Evolutionary conservation across 2,888 invertebrate genomes (phyloP), one percentile per base, ranked within the genome.

Genomic region (Automeris io): DNA sequence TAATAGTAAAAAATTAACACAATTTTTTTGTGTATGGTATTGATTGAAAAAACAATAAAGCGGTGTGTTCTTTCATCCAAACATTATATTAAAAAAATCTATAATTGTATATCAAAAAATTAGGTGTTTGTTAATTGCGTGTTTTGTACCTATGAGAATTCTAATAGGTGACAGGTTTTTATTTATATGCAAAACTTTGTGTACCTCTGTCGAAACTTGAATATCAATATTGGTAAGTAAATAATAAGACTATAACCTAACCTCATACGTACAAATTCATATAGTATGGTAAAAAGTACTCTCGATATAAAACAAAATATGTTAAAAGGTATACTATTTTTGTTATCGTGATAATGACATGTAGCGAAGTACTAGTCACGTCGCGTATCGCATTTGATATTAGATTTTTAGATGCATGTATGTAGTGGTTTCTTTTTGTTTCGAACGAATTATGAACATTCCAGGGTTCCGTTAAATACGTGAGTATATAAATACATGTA

Each of bases 371-470:
- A 51, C 85, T 85, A 85, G 85, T 83, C 83, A 80, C 82, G 85
- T 71, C 79, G 83, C 70, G 69, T 55, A 42, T 50, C 60, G 82
- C 85, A 83, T 85, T 85, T 85, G 72, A 71, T 70, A 50, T 43
- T 82, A 79, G 80, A 57, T 68, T 46, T 49, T 82, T 78, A 79
- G 80, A 54, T 47, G 54, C 59, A 59, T 56, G 50, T 37, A 13
- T 34, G 45, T 52, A 49, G 57, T 67, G 67, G n/a, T n/a, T n/a
- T n/a, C n/a, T 70, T 72, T 60, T 70, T 57, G 59, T 61, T 60
- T 59, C 58, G 70, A 73, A 77, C 76, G 74, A 77, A 71, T 72
- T 82, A 71, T 70, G 61, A 68, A 85, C 83, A 85, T 85, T 85
- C 83, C 83, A 85, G 70, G 72, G 76, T 71, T 71, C 70, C 57